phyloP scores from a whole-genome alignment of 2,888 invertebrate species.

The Ashinkailepas kermadecensis region DNA sequence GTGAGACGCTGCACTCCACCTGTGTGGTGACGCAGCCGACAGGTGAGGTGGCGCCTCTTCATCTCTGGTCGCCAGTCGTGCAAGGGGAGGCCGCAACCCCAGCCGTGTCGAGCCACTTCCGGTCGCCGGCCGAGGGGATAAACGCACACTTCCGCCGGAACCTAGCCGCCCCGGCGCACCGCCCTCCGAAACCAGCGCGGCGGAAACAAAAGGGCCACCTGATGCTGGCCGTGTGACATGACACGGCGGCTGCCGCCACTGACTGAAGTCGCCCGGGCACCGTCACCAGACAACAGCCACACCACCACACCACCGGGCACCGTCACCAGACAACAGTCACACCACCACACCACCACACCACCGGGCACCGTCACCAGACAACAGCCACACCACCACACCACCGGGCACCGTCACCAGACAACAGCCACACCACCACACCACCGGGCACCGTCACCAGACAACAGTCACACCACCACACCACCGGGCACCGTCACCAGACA shows the following conservation, averaged over 20 bases:
- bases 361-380: too few species aligned
- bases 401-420: too few species aligned
- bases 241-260: not conserved
- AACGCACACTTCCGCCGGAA: not conserved
- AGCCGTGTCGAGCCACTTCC: not conserved
- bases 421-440: too few species aligned
- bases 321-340: too few species aligned
- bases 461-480: too few species aligned
- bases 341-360: too few species aligned
- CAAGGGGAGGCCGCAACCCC: not conserved
- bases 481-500: too few species aligned
- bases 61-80: too few species aligned
- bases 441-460: too few species aligned
- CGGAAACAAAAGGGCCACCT: not conserved
- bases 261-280: not conserved
- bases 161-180: not conserved
- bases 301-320: not conserved
- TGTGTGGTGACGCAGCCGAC: not conserved
- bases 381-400: too few species aligned
- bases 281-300: not conserved
- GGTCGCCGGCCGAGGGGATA: not conserved
- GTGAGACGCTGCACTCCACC: not conserved
- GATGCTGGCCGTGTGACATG: not conserved
- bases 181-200: not conserved
- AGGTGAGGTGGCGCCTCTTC: not conserved